phyloP scores from a whole-genome alignment of 2,797 vertebrate species.

The Mus caroli region DNA sequence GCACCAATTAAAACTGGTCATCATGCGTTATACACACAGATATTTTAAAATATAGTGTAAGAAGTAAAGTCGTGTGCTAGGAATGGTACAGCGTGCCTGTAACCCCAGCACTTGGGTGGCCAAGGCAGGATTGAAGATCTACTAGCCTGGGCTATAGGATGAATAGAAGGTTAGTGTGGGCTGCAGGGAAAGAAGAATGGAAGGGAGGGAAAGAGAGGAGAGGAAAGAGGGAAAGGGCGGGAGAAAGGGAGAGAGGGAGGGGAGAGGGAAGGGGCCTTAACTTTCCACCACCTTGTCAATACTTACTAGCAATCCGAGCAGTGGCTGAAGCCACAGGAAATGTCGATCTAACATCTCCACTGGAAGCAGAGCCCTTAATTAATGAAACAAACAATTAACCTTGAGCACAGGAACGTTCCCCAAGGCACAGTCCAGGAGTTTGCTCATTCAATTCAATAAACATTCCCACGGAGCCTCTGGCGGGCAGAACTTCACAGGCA shows the following conservation, averaged over 20 bases:
- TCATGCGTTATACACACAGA: too few species aligned
- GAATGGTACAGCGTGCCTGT: neutral
- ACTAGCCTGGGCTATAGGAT: neutral
- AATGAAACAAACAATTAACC: constrained; percentile 70
- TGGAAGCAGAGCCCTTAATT: constrained; percentile 54
- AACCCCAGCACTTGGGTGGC: neutral
- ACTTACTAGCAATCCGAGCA: neutral
- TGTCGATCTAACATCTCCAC: neutral
- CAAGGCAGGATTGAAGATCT: neutral
- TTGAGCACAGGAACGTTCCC: constrained; percentile 36
- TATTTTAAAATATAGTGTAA: neutral
- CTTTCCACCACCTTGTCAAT: neutral
- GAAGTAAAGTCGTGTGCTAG: neutral
- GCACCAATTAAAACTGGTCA: neutral
- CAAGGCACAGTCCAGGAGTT: constrained; percentile 48
- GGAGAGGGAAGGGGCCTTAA: neutral
- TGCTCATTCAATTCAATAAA: constrained; percentile 46
- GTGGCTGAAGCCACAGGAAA: neutral
- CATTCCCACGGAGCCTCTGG: neutral
- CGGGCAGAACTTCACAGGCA: neutral
- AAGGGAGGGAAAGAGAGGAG: neutral
- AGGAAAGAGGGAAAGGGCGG: too few species aligned
- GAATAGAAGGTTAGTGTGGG: neutral
- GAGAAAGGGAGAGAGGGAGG: accelerated
- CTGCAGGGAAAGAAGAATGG: too few species aligned